Evolutionary conservation across 2,888 invertebrate genomes (phyloP).

Genomic region (Chymomyza amoena): DNA sequence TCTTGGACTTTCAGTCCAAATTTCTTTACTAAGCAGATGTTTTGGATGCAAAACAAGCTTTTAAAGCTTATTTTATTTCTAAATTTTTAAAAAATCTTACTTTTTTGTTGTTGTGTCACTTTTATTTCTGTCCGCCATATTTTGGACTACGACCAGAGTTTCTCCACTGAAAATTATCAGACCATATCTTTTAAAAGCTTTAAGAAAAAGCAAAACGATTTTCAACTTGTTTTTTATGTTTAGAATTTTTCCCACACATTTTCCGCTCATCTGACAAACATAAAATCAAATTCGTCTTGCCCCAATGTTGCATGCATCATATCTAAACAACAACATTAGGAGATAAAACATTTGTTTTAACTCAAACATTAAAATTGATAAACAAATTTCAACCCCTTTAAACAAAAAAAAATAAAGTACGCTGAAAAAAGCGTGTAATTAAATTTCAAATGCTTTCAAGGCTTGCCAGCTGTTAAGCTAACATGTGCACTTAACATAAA

Average conservation of each 20-base stretch:
- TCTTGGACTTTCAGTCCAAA: no score
- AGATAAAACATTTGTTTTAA: not conserved
- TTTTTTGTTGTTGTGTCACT: no score
- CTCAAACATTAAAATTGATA: constrained; percentile 27
- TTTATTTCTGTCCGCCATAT: no score
- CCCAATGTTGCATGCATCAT: not conserved
- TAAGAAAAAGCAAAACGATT: not conserved
- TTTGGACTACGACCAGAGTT: no score
- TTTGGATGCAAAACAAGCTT: no score
- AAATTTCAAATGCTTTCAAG: constrained; percentile 14
- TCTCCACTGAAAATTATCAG: not conserved
- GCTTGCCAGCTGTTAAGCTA: constrained; percentile 15
- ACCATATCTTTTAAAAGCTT: not conserved
- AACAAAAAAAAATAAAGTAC: not conserved
- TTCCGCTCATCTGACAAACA: constrained; percentile 23
- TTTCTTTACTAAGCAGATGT: no score
- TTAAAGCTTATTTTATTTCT: no score
- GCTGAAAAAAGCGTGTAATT: not conserved
- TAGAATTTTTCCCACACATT: constrained; percentile 15
- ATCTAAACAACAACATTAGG: not conserved
- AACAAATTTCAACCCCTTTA: constrained; percentile 1
- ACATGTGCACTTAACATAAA: constrained; percentile 17
- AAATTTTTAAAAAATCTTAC: no score
- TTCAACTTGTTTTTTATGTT: not conserved
- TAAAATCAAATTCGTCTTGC: constrained; percentile 13